Percentiles rank a stretch among this genome's conserved stretches.
Evolutionary conservation across 2,113 vertebrate genomes (phyloP).

Genomic region (Cairina moschata): DNA sequence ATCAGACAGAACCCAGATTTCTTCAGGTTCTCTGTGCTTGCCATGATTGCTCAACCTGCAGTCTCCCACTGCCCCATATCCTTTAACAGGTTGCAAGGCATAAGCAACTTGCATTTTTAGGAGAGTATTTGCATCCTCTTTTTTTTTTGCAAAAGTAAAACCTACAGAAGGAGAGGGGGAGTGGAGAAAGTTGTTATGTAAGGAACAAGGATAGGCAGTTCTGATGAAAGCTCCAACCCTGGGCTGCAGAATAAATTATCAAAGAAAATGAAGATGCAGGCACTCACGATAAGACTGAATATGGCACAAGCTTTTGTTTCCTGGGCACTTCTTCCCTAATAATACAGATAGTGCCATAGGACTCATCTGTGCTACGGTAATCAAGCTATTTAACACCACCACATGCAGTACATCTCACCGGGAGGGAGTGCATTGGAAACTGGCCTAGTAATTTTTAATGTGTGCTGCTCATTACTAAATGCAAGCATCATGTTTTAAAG

Average conservation of each 20-base stretch:
- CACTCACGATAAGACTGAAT: not conserved
- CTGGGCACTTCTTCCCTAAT: not conserved
- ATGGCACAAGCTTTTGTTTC: not conserved
- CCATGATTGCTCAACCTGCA: not conserved
- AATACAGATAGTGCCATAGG: not conserved
- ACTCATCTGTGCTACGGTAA: not conserved
- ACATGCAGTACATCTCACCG: accelerated
- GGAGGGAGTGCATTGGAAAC: not conserved
- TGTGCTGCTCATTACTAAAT: not conserved
- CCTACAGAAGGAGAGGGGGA: slow-evolving; percentile 45
- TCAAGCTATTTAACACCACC: not conserved
- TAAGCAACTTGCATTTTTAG: not conserved
- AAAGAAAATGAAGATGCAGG: not conserved
- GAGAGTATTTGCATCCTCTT: not conserved
- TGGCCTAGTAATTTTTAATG: not conserved
- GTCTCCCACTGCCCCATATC: not conserved
- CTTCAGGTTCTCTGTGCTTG: not conserved
- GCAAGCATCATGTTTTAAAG: not conserved
- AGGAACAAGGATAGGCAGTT: not conserved
- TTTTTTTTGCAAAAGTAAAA: not conserved
- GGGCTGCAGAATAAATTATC: slow-evolving; percentile 2
- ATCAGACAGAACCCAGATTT: not conserved
- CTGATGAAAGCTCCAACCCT: not conserved
- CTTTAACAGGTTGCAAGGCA: not conserved
- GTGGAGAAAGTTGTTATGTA: slow-evolving; percentile 19